Evolutionary conservation across 2,797 vertebrate genomes (phyloP).

Genomic region (Myotis daubentonii): DNA sequence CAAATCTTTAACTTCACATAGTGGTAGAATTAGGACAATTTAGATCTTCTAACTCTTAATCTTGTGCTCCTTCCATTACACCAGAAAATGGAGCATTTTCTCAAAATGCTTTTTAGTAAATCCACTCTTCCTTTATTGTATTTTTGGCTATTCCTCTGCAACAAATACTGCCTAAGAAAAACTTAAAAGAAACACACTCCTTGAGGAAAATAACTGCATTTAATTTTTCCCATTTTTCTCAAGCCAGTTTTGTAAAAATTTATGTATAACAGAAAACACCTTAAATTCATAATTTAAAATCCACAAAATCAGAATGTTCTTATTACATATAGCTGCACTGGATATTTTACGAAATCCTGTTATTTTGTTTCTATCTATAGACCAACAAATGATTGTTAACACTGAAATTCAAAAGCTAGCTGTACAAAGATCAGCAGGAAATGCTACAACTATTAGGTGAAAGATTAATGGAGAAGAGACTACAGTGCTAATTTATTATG

Average conservation of each 20-base stretch:
- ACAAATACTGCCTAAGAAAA: conserved; percentile 1
- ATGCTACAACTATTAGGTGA: not conserved
- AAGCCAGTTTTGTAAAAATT: not conserved
- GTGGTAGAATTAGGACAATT: conserved; percentile 7
- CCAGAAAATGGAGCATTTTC: conserved; percentile 14
- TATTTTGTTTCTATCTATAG: conserved; percentile 6
- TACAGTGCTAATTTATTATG: not conserved
- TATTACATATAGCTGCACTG: not conserved
- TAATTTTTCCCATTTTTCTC: conserved; percentile 21
- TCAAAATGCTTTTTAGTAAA: conserved; percentile 34
- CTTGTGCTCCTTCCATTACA: not conserved
- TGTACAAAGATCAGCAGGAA: conserved; percentile 6
- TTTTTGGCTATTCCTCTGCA: conserved; percentile 34
- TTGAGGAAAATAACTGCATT: not conserved
- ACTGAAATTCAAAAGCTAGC: conserved; percentile 41
- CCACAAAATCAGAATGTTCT: conserved; percentile 32
- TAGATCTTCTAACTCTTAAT: not conserved
- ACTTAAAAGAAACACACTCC: not conserved
- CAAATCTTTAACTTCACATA: conserved; percentile 24
- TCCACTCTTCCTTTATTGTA: not conserved
- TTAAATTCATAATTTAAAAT: conserved; percentile 32
- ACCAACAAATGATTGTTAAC: conserved; percentile 9
- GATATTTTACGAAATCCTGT: conserved; percentile 24
- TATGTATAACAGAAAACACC: not conserved
- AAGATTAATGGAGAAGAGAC: not conserved